A percentile compares a stretch with the other conserved stretches of the same genome.
Conservation (phyloP, 2,797 vertebrate species). For the Hoplostethus mediterraneus region DNA sequence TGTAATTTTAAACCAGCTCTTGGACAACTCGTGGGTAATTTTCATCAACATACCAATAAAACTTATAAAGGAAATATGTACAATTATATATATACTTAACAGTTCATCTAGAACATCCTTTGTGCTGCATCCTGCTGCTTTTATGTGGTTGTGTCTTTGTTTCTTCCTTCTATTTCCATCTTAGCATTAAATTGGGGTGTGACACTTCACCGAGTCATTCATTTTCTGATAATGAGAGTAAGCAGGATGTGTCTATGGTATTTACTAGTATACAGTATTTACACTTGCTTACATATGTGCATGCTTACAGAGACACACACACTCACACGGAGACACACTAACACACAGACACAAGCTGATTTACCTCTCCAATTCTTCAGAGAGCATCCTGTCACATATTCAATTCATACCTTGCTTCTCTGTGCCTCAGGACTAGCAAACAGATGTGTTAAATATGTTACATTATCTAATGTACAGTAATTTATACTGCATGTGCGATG, state of each 20-base stretch:
- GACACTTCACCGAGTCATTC: not conserved
- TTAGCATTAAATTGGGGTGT: conserved; percentile 18
- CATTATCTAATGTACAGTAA: conserved; percentile 33
- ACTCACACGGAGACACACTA: not conserved
- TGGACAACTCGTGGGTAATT: not conserved
- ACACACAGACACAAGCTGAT: conserved; percentile 8
- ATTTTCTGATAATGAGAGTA: conserved; percentile 3
- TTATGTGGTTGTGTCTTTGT: not conserved
- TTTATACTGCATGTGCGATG: conserved; percentile 36
- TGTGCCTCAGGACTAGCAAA: conserved; percentile 31
- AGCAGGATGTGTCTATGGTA: not conserved
- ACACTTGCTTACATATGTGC: conserved; percentile 20
- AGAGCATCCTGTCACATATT: conserved; percentile 22
- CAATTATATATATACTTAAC: too few relatives aligned
- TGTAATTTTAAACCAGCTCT: not conserved
- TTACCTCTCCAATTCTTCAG: conserved; percentile 22
- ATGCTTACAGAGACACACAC: not conserved
- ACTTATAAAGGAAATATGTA: not conserved
- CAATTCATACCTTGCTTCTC: not conserved
- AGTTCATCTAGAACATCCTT: too few relatives aligned
- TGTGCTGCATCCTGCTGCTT: too few relatives aligned
- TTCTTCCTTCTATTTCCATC: conserved; percentile 26
- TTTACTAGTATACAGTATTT: conserved; percentile 5
- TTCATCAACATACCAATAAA: not conserved
- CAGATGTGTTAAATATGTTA: conserved; percentile 30